A percentile compares a stretch with the other conserved stretches of the same genome.
phyloP scores from a whole-genome alignment of 1,140 invertebrate genomes.

The Pseudomyrmex pallidus region DNA sequence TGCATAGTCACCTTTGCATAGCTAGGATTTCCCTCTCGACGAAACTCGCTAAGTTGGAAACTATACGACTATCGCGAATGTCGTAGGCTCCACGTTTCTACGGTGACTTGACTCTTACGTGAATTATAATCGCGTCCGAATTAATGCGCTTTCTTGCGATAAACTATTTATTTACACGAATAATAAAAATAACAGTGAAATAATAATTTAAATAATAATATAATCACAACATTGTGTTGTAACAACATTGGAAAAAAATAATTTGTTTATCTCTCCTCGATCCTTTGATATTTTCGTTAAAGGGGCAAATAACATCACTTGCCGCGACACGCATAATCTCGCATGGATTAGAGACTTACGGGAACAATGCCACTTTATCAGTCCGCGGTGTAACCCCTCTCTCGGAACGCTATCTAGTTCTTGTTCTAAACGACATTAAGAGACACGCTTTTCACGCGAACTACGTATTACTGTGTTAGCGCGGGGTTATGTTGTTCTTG shows the following conservation, averaged over 20 bases:
- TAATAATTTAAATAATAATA: no score
- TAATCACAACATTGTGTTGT: no score
- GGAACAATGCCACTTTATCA: constrained; percentile 56
- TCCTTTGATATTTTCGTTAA: constrained; percentile 24
- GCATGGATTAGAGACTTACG: constrained; percentile 32
- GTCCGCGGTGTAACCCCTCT: constrained; percentile 21
- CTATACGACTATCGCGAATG: constrained; percentile 17
- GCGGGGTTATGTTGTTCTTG: constrained; percentile 56
- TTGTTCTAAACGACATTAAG: constrained; percentile 57
- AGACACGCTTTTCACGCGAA: constrained; percentile 44
- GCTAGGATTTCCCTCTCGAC: constrained; percentile 26
- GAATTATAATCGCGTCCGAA: constrained; percentile 6
- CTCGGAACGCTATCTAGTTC: constrained; percentile 33
- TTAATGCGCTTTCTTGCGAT: not conserved
- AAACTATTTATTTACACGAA: not conserved
- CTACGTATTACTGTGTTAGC: constrained; percentile 49
- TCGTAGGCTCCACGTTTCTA: not conserved
- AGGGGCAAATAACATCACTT: constrained; percentile 5
- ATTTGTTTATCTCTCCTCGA: no score
- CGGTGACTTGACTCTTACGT: constrained; percentile 9
- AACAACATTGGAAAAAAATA: no score
- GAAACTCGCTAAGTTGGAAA: constrained; percentile 39
- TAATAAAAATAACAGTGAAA: no score
- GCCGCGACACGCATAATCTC: constrained; percentile 14
- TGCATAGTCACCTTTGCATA: constrained; percentile 68